A percentile compares a stretch with the other conserved stretches of the same genome.
Evolutionary conservation across 23 tunicate genomes (phyloP).

Genomic region (Styela plicata): DNA sequence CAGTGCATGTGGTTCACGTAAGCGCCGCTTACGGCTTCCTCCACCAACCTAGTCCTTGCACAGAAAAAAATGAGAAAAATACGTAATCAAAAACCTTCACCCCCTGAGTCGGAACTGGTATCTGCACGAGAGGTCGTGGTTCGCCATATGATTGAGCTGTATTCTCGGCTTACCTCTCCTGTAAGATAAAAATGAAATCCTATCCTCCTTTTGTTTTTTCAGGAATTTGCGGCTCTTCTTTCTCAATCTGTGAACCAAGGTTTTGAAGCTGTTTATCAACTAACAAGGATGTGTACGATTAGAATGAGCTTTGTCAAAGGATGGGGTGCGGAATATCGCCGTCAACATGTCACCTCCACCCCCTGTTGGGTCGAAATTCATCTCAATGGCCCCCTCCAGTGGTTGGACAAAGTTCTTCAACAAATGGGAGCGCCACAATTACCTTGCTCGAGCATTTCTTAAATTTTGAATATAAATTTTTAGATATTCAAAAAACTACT

Average conservation of each 20-base stretch:
- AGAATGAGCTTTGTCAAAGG: slow-evolving; percentile 99
- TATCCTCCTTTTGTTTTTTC: slow-evolving; percentile 8
- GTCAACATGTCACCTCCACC: slow-evolving; percentile 96
- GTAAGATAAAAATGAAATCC: too few species aligned
- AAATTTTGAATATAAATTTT: too few species aligned
- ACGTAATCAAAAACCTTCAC: too few species aligned
- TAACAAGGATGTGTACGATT: slow-evolving; percentile 95
- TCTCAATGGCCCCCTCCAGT: slow-evolving; percentile 95
- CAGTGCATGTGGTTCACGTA: too few species aligned
- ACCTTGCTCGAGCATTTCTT: slow-evolving; percentile 92
- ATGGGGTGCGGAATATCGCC: slow-evolving; percentile 98
- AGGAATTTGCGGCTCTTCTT: slow-evolving; percentile 95
- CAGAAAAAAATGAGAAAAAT: too few species aligned
- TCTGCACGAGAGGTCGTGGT: too few species aligned
- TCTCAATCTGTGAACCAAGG: slow-evolving; percentile 98
- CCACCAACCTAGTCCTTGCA: too few species aligned
- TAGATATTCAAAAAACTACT: too few species aligned
- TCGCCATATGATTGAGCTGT: too few species aligned
- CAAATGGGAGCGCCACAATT: slow-evolving; percentile 97
- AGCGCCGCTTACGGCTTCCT: too few species aligned
- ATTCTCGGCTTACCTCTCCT: too few species aligned
- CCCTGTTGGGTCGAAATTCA: slow-evolving; percentile 99
- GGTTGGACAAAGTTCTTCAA: slow-evolving; percentile 91
- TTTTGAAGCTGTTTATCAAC: slow-evolving; percentile 86
- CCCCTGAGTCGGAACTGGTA: too few species aligned